Evolutionary conservation across 2,113 vertebrate species (phyloP).

Genomic region (Hirundichthys speculiger): DNA sequence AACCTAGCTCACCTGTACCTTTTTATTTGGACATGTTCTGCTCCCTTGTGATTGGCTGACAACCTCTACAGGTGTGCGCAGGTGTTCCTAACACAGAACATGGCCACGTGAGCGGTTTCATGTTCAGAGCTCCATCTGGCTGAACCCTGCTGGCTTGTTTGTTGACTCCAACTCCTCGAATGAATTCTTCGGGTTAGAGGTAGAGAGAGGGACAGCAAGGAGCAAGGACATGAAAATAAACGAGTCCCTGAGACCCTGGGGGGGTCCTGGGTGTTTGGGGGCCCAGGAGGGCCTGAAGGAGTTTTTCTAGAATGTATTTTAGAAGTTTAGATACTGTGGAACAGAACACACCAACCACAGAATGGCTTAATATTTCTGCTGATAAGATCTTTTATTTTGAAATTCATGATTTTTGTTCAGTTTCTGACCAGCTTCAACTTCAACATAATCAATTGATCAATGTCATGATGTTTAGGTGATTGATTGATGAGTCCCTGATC

Average conservation of each 20-base stretch:
- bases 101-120: too few relatives aligned
- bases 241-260: not conserved
- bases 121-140: not conserved
- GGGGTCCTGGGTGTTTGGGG: not conserved
- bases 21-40: not conserved
- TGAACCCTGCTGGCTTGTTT: constrained; percentile 37
- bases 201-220: constrained; percentile 29
- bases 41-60: constrained; percentile 2
- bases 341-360: too few relatives aligned
- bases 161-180: constrained; percentile 38
- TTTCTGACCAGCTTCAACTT: too few relatives aligned
- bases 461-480: not conserved
- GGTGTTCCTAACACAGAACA: not conserved
- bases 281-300: not conserved
- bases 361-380: too few relatives aligned
- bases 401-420: too few relatives aligned
- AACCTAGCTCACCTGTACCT: too few relatives aligned
- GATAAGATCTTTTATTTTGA: too few relatives aligned
- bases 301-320: not conserved
- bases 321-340: too few relatives aligned
- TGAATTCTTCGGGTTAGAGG: constrained; percentile 47
- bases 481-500: not conserved
- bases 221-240: constrained; percentile 29
- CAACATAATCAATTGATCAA: too few relatives aligned
- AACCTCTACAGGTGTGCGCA: not conserved